Evolutionary conservation across 1,140 invertebrate species (phyloP).

Genomic region (Proctacanthus coquilletti): DNA sequence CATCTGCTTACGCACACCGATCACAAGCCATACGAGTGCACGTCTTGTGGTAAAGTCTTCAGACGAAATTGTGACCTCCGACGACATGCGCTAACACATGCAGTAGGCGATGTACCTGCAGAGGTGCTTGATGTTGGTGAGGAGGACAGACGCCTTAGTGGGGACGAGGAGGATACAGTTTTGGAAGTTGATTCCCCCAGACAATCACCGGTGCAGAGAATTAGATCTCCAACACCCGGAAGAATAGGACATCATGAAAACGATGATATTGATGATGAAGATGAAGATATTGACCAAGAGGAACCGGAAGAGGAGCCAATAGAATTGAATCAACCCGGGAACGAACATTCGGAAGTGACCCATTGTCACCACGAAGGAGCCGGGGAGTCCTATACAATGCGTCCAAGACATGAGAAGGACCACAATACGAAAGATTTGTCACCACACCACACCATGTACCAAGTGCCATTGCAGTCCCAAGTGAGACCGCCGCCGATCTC

Average conservation of each 20-base stretch:
- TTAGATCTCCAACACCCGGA: constrained; percentile 32
- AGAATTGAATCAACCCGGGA: too few species aligned
- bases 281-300: constrained; percentile 22
- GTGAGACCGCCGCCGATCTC: background rate
- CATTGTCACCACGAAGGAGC: constrained; percentile 46
- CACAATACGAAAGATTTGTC: constrained; percentile 11
- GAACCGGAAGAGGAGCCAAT: background rate
- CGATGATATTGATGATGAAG: constrained; percentile 13
- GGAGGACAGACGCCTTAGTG: constrained; percentile 38
- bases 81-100: constrained; percentile 69
- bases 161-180: constrained; percentile 39
- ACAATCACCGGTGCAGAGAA: constrained; percentile 36
- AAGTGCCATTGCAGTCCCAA: background rate
- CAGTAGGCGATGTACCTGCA: constrained; percentile 62
- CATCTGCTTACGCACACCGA: constrained; percentile 91
- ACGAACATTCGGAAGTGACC: too few species aligned
- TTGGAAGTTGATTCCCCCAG: constrained; percentile 39
- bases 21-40: constrained; percentile 87
- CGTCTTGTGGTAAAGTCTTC: constrained; percentile 76
- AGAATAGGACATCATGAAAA: constrained; percentile 17
- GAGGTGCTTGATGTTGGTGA: constrained; percentile 46
- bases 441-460: background rate
- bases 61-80: constrained; percentile 71
- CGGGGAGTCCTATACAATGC: constrained; percentile 48
- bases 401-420: constrained; percentile 35